Evolutionary conservation across 2,888 invertebrate genomes (phyloP), one percentile per base, ranked within the genome.

Genomic region (Drosophila tripunctata): DNA sequence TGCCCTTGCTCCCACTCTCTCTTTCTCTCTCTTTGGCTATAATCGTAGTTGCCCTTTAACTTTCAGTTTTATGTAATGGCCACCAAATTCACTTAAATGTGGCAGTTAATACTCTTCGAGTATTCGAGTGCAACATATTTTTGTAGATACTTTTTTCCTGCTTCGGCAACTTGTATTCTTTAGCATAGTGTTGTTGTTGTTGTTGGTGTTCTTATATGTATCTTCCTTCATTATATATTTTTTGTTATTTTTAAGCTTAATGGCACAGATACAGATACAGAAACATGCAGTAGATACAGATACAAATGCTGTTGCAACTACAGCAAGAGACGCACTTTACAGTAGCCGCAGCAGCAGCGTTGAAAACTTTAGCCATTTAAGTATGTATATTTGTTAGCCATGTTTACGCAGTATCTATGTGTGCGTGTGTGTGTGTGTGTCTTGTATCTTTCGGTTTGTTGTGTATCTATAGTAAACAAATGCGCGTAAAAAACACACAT

Each of bases 391-490:
- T 24, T 21, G 21, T 47, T 61, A 45, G 5, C 38, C 51, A 38
- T 70, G 31, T 58, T 31, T 47, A 19, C 6, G 14, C n/a, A n/a
- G n/a, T n/a, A 27, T 3, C 36, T 31, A 41, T 27, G 17, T 41
- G 48, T 41, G 31, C 27, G 56, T 31, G 30, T 36, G 66, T 52
- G 48, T 51, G 51, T 12, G 58, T 62, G 78, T 64, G 55, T 60
- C 19, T 75, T 70, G 71, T 67, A 77, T 73, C 64, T 78, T 47
- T 58, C 44, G 47, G 63, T 66, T 83, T 79, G 66, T 75, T 78
- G 77, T 83, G 87, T 83, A 84, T 83, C 81, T 74, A 51, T 78
- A 84, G 79, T 79, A 79, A 79, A 79, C 79, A 79, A 79, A 84
- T 66, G 87, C 79, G 87, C 79, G 87, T 79, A 79, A 79, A 87